phyloP scores from a whole-genome alignment of 2,888 invertebrate genomes.

The Clanis bilineata region DNA sequence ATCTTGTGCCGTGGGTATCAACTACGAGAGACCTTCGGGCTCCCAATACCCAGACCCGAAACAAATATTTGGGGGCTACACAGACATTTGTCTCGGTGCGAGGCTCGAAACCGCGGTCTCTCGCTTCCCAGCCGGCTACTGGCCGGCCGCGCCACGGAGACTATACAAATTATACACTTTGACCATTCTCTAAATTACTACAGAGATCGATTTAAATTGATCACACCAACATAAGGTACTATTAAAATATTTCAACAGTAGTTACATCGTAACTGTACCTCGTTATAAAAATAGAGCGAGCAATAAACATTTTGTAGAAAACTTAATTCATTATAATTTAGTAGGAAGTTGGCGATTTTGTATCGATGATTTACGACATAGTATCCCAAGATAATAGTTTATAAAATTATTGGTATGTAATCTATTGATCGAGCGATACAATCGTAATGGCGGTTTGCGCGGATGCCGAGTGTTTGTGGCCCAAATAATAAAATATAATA shows the following conservation, averaged over 20 bases:
- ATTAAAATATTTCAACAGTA: neutral
- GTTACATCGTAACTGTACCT: neutral
- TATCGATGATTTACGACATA: neutral
- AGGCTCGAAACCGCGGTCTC: too few species aligned
- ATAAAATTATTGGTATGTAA: neutral
- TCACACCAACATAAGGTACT: neutral
- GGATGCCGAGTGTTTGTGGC: neutral
- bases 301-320: slow-evolving; percentile 3
- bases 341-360: slow-evolving; percentile 7
- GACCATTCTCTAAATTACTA: too few species aligned
- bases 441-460: neutral
- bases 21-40: too few species aligned
- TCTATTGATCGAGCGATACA: neutral
- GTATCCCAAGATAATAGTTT: neutral
- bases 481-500: neutral
- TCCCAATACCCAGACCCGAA: too few species aligned
- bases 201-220: neutral
- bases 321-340: slow-evolving; percentile 1
- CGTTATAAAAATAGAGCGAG: neutral
- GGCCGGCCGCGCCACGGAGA: too few species aligned
- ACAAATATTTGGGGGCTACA: too few species aligned
- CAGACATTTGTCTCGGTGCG: too few species aligned
- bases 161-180: too few species aligned
- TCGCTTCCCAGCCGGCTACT: too few species aligned
- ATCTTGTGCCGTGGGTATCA: too few species aligned